Conservation (phyloP, 1,140 invertebrate species). For the Brachionus paranguensis region DNA sequence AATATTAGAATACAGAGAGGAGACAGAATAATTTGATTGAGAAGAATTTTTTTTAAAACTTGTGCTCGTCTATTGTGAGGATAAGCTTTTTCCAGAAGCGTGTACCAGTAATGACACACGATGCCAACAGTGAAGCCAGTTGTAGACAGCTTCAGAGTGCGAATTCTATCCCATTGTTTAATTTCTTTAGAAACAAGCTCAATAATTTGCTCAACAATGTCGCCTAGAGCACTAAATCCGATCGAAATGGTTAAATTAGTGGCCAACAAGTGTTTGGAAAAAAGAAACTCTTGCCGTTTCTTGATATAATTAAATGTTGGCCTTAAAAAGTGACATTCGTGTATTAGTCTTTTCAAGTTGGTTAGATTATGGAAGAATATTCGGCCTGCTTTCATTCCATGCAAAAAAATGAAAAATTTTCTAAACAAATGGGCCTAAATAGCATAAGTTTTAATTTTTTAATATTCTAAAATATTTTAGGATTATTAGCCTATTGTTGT, state of each 20-base stretch:
- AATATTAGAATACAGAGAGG: slow-evolving; percentile 74
- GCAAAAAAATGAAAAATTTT: not conserved
- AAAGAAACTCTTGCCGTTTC: not conserved
- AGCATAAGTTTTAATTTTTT: not conserved
- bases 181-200: not conserved
- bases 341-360: not conserved
- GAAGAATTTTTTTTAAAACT: slow-evolving; percentile 73
- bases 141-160: slow-evolving; percentile 54
- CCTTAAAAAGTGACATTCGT: not conserved
- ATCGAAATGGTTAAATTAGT: slow-evolving; percentile 9
- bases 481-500: not conserved
- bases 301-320: not conserved
- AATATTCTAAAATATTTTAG: not conserved
- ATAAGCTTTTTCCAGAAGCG: slow-evolving; percentile 64
- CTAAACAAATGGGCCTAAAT: not conserved
- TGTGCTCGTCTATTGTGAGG: slow-evolving; percentile 65
- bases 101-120: slow-evolving; percentile 80
- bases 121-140: slow-evolving; percentile 68
- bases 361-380: slow-evolving; percentile 20
- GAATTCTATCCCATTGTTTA: not conserved
- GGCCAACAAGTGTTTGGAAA: not conserved
- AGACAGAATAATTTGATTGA: slow-evolving; percentile 81
- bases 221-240: not conserved
- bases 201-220: not conserved
- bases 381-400: slow-evolving; percentile 23